A percentile compares a stretch with the other conserved stretches of the same genome.
Conservation (phyloP, 2,797 vertebrate genomes). For the Phalanger gymnotis region DNA sequence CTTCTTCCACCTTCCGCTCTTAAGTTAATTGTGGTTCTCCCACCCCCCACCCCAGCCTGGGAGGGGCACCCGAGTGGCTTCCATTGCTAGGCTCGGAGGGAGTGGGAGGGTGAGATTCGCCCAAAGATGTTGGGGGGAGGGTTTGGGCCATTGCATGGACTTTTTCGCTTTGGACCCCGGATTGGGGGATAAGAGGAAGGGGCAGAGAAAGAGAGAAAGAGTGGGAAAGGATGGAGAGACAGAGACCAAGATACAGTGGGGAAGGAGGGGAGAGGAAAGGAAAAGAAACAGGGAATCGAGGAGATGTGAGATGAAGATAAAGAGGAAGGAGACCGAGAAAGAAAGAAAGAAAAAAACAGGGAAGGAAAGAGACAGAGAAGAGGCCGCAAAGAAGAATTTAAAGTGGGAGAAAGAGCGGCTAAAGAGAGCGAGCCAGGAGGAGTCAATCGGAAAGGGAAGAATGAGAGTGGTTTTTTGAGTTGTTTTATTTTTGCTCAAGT, state of each 20-base stretch:
- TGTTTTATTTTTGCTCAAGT: background rate
- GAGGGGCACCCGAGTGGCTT: background rate
- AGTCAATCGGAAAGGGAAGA: rapidly evolving
- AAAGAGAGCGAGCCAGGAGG: background rate
- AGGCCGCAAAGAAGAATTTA: background rate
- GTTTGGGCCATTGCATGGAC: background rate
- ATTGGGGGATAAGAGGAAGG: background rate
- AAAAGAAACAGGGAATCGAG: background rate
- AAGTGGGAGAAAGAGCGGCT: background rate
- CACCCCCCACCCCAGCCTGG: background rate
- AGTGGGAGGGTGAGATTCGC: background rate
- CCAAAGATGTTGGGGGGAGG: background rate
- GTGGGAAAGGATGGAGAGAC: no score
- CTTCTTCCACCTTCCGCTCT: background rate
- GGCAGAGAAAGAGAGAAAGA: background rate
- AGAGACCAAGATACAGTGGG: no score
- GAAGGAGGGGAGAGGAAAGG: background rate
- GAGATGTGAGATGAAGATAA: background rate
- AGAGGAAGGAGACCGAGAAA: background rate
- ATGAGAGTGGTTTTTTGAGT: rapidly evolving
- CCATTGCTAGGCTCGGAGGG: background rate
- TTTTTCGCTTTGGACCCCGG: background rate
- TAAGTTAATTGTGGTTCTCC: background rate
- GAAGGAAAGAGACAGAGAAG: background rate
- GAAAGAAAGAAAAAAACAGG: background rate